Percentiles rank a stretch among this genome's conserved stretches.
These are phyloP conservation scores for Tipula lateralis DNA, from an alignment of 2,888 invertebrate genomes.

Conservation along the genomic window DNA sequence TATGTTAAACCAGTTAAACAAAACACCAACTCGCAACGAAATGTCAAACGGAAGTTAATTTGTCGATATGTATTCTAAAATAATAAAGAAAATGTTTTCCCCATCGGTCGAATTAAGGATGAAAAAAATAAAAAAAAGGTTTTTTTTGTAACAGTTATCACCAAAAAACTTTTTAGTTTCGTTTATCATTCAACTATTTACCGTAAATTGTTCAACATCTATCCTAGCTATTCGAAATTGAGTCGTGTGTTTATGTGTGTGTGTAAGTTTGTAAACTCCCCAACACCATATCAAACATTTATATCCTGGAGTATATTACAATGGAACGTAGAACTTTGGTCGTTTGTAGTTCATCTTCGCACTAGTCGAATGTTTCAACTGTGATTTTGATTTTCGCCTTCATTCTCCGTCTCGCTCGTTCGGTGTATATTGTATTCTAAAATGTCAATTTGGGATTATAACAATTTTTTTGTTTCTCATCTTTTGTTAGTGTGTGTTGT, in stretches of 20 bases:
- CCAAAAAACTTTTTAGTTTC: too few relatives aligned
- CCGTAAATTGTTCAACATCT: not conserved
- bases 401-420: not conserved
- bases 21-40: too few relatives aligned
- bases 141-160: not conserved
- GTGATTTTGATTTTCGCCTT: not conserved
- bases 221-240: not conserved
- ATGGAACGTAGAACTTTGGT: not conserved
- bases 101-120: not conserved
- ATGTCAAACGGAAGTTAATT: too few relatives aligned
- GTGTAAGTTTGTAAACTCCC: not conserved
- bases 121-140: too few relatives aligned
- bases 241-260: too few relatives aligned
- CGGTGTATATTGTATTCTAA: not conserved
- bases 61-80: not conserved
- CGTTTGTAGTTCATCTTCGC: not conserved
- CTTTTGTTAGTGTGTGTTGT: too few relatives aligned
- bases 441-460: not conserved
- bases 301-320: not conserved
- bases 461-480: not conserved
- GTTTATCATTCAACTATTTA: not conserved
- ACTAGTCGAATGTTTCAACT: not conserved
- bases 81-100: not conserved
- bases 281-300: not conserved
- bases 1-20: too few relatives aligned